Conservation (phyloP, 37 sponge, comb jelly and placozoan species). For the Mnemiopsis leidyi region DNA sequence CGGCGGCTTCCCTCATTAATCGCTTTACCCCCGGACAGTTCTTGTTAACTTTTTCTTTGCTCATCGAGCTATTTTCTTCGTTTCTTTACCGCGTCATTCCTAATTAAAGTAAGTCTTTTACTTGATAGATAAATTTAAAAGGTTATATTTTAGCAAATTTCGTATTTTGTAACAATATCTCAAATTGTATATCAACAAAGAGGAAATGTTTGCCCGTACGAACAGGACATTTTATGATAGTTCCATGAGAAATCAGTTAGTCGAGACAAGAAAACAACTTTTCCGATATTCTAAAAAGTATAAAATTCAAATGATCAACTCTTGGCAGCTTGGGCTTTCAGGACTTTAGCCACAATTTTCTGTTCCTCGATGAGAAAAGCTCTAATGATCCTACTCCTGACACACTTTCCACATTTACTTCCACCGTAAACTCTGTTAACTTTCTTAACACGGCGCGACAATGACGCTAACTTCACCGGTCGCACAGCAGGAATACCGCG, state of each 20-base stretch:
- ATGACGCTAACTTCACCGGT: conserved; percentile 74
- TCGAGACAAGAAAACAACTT: not conserved
- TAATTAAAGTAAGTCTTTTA: too few species aligned
- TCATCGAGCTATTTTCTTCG: too few species aligned
- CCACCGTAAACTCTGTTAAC: conserved; percentile 90
- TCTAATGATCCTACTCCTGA: conserved; percentile 84
- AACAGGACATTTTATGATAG: too few species aligned
- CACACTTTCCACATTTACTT: conserved; percentile 72
- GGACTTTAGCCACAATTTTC: conserved; percentile 85
- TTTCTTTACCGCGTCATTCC: too few species aligned
- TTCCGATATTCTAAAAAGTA: not conserved
- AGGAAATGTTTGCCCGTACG: too few species aligned
- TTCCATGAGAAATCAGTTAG: not conserved
- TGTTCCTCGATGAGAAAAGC: conserved; percentile 98
- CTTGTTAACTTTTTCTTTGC: conserved; percentile 23
- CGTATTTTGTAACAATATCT: too few species aligned
- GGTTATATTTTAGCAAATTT: too few species aligned
- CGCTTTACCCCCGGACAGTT: conserved; percentile 78
- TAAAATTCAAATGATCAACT: not conserved
- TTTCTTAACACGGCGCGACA: conserved; percentile 83
- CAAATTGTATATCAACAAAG: too few species aligned
- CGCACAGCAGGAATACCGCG: conserved; percentile 77
- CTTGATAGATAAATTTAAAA: too few species aligned
- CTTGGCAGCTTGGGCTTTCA: conserved; percentile 70
- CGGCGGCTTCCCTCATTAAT: conserved; percentile 96